Percentiles rank a stretch among this genome's conserved stretches.
Conservation (phyloP, 2,797 vertebrate genomes). For the Karalla daura region DNA sequence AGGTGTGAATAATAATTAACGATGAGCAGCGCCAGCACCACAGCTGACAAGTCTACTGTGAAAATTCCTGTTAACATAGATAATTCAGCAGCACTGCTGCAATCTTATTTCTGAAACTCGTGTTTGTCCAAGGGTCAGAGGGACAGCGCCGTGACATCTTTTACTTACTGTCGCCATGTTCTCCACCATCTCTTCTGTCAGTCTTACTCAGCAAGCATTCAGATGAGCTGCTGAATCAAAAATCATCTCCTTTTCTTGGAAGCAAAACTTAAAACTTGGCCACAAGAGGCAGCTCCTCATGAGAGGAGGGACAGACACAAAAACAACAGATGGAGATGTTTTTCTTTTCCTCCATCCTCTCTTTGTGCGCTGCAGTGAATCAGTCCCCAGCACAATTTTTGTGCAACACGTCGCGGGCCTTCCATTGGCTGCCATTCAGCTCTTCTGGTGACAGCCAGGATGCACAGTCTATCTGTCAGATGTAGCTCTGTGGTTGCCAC, state of each 20-base stretch:
- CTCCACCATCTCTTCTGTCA: not conserved
- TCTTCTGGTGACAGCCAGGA: not conserved
- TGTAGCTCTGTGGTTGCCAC: conserved; percentile 10
- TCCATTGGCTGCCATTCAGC: not conserved
- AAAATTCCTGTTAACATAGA: not conserved
- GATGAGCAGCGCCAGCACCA: not conserved
- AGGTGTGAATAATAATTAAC: not conserved
- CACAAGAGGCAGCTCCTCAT: not conserved
- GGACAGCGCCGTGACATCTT: not conserved
- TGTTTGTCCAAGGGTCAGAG: not conserved
- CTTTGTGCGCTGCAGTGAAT: not conserved
- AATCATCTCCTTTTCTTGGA: not conserved
- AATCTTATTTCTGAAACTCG: not conserved
- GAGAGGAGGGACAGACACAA: no score
- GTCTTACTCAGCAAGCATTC: not conserved
- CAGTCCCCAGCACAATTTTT: not conserved
- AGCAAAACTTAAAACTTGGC: not conserved
- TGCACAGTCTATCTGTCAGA: conserved; percentile 1
- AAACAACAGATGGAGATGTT: not conserved
- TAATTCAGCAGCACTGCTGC: not conserved
- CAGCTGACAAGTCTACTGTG: not conserved
- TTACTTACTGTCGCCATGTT: not conserved
- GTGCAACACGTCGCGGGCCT: not conserved
- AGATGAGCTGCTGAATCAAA: not conserved
- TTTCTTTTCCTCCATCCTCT: no score